Base-by-base conservation (phyloP, 1,140 invertebrate genomes). In the Drosophila pectinifera region DNA sequence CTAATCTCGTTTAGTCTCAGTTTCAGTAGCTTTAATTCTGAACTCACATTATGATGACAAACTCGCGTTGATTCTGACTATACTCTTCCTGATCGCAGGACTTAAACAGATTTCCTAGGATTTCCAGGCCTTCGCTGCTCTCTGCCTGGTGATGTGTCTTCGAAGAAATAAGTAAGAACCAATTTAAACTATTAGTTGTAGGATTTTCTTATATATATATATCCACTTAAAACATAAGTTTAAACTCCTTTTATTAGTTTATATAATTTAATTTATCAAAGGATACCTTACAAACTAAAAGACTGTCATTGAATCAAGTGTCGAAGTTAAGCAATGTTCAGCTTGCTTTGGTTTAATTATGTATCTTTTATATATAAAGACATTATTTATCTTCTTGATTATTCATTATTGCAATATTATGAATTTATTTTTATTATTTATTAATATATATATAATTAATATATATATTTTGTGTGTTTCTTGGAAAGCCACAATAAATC, bases 81-180 rank as follows among this genome's bases (percentile, higher is more conserved):
- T 36, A 36, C 5, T 54, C 28, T 1, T 36, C 4, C 18, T 54
- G 31, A 13, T 8, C 20, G 3, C 18, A 20, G 18, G 6, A 34
- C 0, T 20, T 18, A 7, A 20, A n/a, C 1, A 14, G 8, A n/a
- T 36, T 11, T 54, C 0, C 4, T 1, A 1, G 28, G 13, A 13
- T 36, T 53, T 22, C 1, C 26, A 53, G 49, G 49, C 8, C 36
- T 53, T 8, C 1, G 49, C 49, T 36, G 49, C 49, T 22, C 31
- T 36, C 13, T 53, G 49, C 8, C 18, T 36, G 13, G 18, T 7
- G 0, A 11, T 36, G 18, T 54, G 31, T 54, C 18, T 31, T 10
- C 7, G 31, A n/a, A 54, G 8, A n/a, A n/a, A 54, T 1, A 18
- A 54, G 51, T 54, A 22, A 22, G 49, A 14, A 34, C 4, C 11